phyloP scores from a whole-genome alignment of 2,797 vertebrate genomes.

The Vespertilio murinus region DNA sequence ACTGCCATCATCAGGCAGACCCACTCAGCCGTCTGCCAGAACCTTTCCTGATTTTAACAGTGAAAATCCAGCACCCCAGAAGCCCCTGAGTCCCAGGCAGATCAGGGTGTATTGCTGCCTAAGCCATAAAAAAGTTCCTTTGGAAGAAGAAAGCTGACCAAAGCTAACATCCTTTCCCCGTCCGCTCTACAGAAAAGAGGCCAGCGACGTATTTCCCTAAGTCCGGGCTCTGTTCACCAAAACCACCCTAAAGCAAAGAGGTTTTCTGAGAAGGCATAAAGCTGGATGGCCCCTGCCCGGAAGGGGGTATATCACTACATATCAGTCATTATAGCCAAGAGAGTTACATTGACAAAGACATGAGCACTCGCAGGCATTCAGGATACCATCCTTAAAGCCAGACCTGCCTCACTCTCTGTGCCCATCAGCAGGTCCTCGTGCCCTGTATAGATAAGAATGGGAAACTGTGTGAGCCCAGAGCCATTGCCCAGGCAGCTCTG shows the following conservation, averaged over 20 bases:
- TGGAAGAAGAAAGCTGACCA: not conserved
- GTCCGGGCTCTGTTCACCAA: not conserved
- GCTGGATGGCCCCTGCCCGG: not conserved
- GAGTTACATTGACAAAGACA: not conserved
- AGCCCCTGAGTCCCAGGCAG: not conserved
- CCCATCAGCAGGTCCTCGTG: not conserved
- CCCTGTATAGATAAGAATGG: not conserved
- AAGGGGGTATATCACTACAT: not conserved
- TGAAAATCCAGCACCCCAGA: not conserved
- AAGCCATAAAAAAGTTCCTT: not conserved
- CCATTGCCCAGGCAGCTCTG: not conserved
- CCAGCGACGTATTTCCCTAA: not conserved
- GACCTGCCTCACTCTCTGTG: not conserved
- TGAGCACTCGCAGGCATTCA: not conserved
- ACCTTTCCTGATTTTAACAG: not conserved
- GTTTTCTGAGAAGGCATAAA: not conserved
- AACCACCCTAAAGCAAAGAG: not conserved
- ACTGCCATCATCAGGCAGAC: not conserved
- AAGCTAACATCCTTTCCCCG: not conserved
- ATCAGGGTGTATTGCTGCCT: not conserved
- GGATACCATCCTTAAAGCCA: not conserved
- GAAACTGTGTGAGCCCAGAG: not conserved
- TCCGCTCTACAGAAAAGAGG: not conserved
- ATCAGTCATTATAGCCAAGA: not conserved
- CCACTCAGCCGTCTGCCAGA: not conserved